A percentile compares a stretch with the other conserved stretches of the same genome.
These are phyloP conservation scores for Paramuricea clavata DNA, from an alignment of 92 coral and sea anemone genomes.

Conservation along the genomic window DNA sequence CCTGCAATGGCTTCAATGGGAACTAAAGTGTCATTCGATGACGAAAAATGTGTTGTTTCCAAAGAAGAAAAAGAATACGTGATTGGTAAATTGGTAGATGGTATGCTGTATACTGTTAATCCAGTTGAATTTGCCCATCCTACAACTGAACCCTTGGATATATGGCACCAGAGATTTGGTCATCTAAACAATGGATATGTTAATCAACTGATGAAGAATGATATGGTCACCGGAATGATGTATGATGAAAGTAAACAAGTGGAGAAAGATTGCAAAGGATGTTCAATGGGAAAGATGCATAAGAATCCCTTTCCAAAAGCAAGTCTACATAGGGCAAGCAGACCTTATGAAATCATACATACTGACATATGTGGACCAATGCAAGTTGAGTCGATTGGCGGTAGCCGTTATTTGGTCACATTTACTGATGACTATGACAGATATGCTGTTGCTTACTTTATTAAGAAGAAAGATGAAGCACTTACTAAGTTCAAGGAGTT, in stretches of 20 bases:
- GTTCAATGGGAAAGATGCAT: slow-evolving; percentile 32
- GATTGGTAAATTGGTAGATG: slow-evolving; percentile 43
- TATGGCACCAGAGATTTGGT: slow-evolving; percentile 79
- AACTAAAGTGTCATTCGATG: slow-evolving; percentile 47
- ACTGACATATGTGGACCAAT: slow-evolving; percentile 57
- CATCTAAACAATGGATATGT: too few relatives aligned
- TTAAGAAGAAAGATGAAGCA: slow-evolving; percentile 47
- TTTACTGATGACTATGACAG: slow-evolving; percentile 46
- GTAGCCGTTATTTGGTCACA: slow-evolving; percentile 41
- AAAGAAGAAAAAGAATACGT: slow-evolving; percentile 46
- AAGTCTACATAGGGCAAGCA: slow-evolving; percentile 19
- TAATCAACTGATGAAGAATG: too few relatives aligned
- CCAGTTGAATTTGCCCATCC: slow-evolving; percentile 43
- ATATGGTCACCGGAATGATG: slow-evolving; percentile 69
- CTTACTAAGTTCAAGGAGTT: slow-evolving; percentile 44
- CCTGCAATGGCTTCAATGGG: slow-evolving; percentile 64
- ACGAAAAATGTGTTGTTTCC: slow-evolving; percentile 47
- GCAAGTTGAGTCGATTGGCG: slow-evolving; percentile 39
- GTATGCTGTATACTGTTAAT: slow-evolving; percentile 52
- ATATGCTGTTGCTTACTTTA: slow-evolving; percentile 33
- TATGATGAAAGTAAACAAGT: not conserved
- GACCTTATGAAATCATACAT: slow-evolving; percentile 43
- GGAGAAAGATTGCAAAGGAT: slow-evolving; percentile 43
- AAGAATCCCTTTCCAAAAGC: slow-evolving; percentile 48
- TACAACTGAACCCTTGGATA: slow-evolving; percentile 55